Evolutionary conservation across 2,113 vertebrate species (phyloP).

Genomic region (Stegastes partitus): DNA sequence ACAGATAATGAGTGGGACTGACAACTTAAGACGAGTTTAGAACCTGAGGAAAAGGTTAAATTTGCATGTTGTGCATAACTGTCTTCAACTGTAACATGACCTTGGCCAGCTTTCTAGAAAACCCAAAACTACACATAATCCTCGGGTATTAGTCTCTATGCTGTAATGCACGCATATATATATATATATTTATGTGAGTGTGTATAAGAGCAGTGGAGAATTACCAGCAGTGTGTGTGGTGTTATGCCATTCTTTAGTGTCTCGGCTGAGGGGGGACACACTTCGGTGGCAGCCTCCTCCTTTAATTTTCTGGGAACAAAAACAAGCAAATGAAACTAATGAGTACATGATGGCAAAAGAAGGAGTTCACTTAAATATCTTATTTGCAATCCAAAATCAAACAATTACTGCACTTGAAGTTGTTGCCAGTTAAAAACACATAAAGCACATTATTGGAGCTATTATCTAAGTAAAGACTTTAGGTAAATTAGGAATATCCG

Average conservation of each 20-base stretch:
- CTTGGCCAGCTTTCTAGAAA: slow-evolving; percentile 30
- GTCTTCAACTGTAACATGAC: slow-evolving; percentile 11
- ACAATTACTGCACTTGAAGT: not conserved
- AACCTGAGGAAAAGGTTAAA: slow-evolving; percentile 23
- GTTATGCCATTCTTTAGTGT: slow-evolving; percentile 83
- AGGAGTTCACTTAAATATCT: not conserved
- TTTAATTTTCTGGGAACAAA: slow-evolving; percentile 73
- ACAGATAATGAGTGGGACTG: slow-evolving; percentile 4
- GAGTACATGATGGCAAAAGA: slow-evolving; percentile 1
- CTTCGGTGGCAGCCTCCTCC: slow-evolving; percentile 75
- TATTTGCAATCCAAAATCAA: slow-evolving; percentile 10
- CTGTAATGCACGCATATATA: not conserved
- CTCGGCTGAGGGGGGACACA: slow-evolving; percentile 66
- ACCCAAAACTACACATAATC: slow-evolving; percentile 4
- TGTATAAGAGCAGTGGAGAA: not conserved
- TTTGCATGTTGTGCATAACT: slow-evolving; percentile 51
- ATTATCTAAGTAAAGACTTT: slow-evolving; percentile 32
- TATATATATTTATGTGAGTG: not conserved
- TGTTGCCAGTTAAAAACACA: not conserved
- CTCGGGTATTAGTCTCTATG: slow-evolving; percentile 3
- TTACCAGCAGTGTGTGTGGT: slow-evolving; percentile 79
- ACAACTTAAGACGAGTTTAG: slow-evolving; percentile 6
- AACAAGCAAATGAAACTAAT: slow-evolving; percentile 8
- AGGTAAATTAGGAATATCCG: slow-evolving; percentile 31
- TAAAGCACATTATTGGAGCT: not conserved